Percentiles rank a stretch among this genome's conserved stretches.
Conservation (phyloP, 1,140 invertebrate species). For the Drosophila punjabiensis region DNA sequence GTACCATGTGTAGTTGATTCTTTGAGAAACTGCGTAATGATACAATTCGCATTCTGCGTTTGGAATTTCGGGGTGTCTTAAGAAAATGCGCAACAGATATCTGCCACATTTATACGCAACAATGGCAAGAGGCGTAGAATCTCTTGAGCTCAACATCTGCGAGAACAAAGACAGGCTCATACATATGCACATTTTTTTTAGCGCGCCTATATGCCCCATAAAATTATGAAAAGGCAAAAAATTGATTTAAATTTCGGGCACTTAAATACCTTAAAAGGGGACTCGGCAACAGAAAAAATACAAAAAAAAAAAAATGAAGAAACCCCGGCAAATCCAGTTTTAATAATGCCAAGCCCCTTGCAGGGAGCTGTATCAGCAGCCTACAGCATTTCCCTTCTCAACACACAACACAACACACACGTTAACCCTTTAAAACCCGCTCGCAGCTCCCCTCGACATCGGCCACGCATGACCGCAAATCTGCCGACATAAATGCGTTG, state of each 20-base stretch:
- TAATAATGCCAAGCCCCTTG: slow-evolving; percentile 46
- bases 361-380: slow-evolving; percentile 8
- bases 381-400: slow-evolving; percentile 26
- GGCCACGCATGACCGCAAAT: slow-evolving; percentile 75
- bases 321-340: slow-evolving; percentile 64
- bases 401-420: slow-evolving; percentile 13
- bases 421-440: slow-evolving; percentile 38
- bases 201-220: slow-evolving; percentile 32
- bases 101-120: slow-evolving; percentile 5
- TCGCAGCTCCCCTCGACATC: not conserved
- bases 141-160: slow-evolving; percentile 20
- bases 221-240: slow-evolving; percentile 59
- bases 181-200: slow-evolving; percentile 36
- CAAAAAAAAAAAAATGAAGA: slow-evolving; percentile 8
- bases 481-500: slow-evolving; percentile 52
- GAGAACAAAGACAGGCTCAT: slow-evolving; percentile 36
- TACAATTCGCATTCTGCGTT: slow-evolving; percentile 14
- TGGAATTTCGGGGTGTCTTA: slow-evolving; percentile 14
- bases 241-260: slow-evolving; percentile 68
- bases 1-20: slow-evolving; percentile 13
- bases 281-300: not conserved
- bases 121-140: not conserved
- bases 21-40: slow-evolving; percentile 26
- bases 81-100: slow-evolving; percentile 35
- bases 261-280: slow-evolving; percentile 45